Evolutionary conservation across 2,797 vertebrate genomes (phyloP), one percentile per base, ranked within the genome.

Genomic region (Hippoglossus hippoglossus): DNA sequence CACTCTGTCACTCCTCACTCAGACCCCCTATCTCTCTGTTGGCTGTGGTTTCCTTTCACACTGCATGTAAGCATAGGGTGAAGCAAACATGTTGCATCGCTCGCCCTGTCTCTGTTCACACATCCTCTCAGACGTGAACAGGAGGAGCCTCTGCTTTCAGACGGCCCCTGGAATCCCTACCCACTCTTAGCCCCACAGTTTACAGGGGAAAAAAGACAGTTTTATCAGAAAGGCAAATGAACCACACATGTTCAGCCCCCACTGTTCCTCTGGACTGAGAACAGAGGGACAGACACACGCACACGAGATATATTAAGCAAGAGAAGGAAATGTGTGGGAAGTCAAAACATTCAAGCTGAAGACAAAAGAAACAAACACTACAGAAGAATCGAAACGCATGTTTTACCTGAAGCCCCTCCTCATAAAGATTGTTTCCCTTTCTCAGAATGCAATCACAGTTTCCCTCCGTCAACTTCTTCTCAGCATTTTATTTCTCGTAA

Each of bases 141-240:
- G 74, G 82, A 87, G 84, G 83, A 81, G 87, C 73, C 54, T 82
- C 59, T 66, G 80, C 57, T 69, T 52, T 83, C 53, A 58, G 58
- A 52, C 63, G 25, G 65, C 68, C 67, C 39, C 69, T 81, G 64
- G 75, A 74, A 82, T 75, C 71, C 85, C 78, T 9, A 53, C 74
- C 77, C 74, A 41, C 78, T 41, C 70, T 72, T 46, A 28, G 49
- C 24, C 73, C 70, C 64, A 12, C 60, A 21, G 63, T 59, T 18
- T 44, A 80, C 82, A 64, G 86, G 80, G 91, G n/a, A 89, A 79
- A 53, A 64, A 62, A 22, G 65, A 2, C 67, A 0, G 1, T 86
- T 89, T 71, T 77, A 86, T 71, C n/a, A 67, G 47, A 11, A 71
- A 56, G 49, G 75, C 39, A 71, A 73, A 85, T 79, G 84, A 75